Evolutionary conservation across 2,797 vertebrate species (phyloP).

Genomic region (Anisognathus igniventris): DNA sequence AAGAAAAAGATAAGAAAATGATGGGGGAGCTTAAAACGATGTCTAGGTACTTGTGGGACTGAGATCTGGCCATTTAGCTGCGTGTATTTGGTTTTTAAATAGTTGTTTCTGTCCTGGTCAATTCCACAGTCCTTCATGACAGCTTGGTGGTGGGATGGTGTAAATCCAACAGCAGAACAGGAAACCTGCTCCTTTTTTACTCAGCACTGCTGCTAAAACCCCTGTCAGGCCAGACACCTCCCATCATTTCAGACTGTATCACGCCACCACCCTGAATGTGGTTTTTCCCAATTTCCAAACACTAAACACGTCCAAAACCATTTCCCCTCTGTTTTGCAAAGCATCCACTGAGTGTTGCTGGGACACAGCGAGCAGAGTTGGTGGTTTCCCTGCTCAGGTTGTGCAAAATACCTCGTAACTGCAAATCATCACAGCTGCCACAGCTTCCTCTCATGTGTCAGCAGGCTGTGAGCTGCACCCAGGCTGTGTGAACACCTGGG

Average conservation of each 20-base stretch:
- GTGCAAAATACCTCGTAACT: not conserved
- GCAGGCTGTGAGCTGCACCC: not conserved
- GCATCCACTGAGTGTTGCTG: rapidly evolving
- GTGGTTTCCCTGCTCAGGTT: not conserved
- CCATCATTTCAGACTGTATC: not conserved
- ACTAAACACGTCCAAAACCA: rapidly evolving
- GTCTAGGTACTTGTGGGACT: not conserved
- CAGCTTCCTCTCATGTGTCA: not conserved
- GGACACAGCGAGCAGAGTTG: not conserved
- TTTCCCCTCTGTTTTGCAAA: not conserved
- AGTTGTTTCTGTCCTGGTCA: not conserved
- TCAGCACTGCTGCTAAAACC: not conserved
- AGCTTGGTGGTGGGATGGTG: not conserved
- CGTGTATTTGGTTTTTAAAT: not conserved
- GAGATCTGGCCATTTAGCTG: not conserved
- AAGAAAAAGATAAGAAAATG: not conserved
- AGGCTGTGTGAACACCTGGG: not conserved
- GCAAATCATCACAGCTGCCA: not conserved
- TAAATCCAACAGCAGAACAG: not conserved
- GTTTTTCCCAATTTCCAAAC: not conserved
- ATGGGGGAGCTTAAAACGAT: not conserved
- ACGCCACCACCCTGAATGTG: rapidly evolving
- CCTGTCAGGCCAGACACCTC: not conserved
- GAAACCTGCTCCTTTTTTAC: not conserved
- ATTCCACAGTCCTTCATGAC: not conserved